Conservation (phyloP, 2,113 vertebrate species). For the Charina bottae region DNA sequence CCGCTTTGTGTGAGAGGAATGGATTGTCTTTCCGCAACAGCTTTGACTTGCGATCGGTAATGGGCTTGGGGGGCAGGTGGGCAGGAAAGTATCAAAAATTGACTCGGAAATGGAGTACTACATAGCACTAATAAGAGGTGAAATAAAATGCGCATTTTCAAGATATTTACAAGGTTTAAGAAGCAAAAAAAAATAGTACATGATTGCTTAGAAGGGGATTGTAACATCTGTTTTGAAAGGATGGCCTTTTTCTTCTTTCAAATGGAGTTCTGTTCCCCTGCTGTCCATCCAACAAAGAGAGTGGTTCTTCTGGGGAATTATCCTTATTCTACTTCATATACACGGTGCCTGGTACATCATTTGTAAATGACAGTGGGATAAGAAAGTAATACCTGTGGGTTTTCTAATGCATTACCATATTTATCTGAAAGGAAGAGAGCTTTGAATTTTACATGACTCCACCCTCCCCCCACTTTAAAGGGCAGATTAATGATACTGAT, state of each 20-base stretch:
- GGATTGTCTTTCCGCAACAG: not conserved
- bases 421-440: not conserved
- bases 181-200: not conserved
- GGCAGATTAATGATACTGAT: not conserved
- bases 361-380: not conserved
- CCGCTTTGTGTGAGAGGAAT: not conserved
- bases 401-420: not conserved
- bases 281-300: not conserved
- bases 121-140: not conserved
- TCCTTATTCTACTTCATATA: not conserved
- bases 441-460: not conserved
- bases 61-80: not conserved
- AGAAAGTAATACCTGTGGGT: not conserved
- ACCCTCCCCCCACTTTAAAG: not conserved
- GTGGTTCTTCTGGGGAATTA: not conserved
- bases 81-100: not conserved
- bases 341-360: not conserved
- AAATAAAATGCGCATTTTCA: conserved; percentile 7
- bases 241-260: not conserved
- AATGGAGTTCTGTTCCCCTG: not conserved
- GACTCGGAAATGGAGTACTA: not conserved
- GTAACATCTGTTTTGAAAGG: not conserved
- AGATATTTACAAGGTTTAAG: not conserved
- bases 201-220: not conserved
- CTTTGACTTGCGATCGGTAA: not conserved